phyloP scores from a whole-genome alignment of 2,888 invertebrate genomes.

The Tenthredo notha region DNA sequence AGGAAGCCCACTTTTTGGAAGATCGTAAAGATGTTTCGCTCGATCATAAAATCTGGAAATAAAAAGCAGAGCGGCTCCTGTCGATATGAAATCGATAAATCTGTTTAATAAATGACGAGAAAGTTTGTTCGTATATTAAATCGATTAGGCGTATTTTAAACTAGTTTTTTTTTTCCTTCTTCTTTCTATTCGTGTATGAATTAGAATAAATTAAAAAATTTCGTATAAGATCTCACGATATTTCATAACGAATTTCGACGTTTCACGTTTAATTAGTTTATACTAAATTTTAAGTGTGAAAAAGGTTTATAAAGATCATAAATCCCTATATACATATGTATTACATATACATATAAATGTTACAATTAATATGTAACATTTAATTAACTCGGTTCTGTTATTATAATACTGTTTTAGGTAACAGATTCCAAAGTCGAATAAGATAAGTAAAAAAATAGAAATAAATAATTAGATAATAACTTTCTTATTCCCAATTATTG shows the following conservation, averaged over 20 bases:
- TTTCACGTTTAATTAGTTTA: not conserved
- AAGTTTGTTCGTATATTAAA: not conserved
- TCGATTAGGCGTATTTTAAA: not conserved
- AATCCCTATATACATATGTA: not conserved
- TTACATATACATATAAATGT: not conserved
- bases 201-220: too few species aligned
- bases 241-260: not conserved
- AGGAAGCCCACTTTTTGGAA: not conserved
- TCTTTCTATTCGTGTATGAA: not conserved
- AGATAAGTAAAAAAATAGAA: not conserved
- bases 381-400: conserved; percentile 7
- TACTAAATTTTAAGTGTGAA: not conserved
- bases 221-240: not conserved
- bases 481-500: conserved; percentile 46
- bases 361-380: conserved; percentile 3
- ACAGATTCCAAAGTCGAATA: not conserved
- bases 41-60: not conserved
- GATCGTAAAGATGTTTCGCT: conserved; percentile 19
- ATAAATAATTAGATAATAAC: not conserved
- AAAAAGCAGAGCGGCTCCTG: not conserved
- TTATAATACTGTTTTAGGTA: not conserved
- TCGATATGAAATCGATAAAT: not conserved
- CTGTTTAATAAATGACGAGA: not conserved
- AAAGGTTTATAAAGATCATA: not conserved
- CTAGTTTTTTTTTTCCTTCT: not conserved